Base-by-base conservation (phyloP, 1,140 invertebrate species). In the Camponotus vicinus region DNA sequence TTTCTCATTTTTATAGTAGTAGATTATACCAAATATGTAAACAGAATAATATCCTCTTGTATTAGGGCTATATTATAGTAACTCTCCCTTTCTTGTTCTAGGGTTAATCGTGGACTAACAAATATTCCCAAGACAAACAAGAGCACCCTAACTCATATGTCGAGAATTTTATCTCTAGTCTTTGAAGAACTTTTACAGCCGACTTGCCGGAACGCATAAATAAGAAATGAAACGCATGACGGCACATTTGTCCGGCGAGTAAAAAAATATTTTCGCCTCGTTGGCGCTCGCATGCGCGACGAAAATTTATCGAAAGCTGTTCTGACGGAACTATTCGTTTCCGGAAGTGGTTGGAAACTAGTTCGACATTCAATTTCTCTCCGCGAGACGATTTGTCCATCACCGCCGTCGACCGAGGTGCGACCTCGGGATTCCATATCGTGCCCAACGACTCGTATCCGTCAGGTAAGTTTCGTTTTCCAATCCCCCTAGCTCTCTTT, bases 341-440 rank as follows among this genome's bases (percentile, higher is more conserved):
- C 32, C 18, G 21, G 42, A 27, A 73, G 85, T 76, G 76, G 76
- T 86, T 69, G 78, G 87, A 88, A 83, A 87, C 78, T 78, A 86
- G 87, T 90, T 87, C 78, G 87, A 89, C 88, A 87, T 89, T 90
- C 85, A 87, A 90, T 89, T 87, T 87, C 89, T 89, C 88, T 89
- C 79, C 67, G 55, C 61, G 59, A 69, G 67, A 89, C 89, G 85
- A 89, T 90, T 90, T 86, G 88, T 89, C 89, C 89, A 87, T 89
- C 88, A 84, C 55, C 61, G 15, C 18, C 37, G 78, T 70, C 67
- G 87, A 76, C 42, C 71, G 55, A 61, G 80, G 84, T 75, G 75
- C 88, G 84, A 82, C 83, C 70, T 77, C 77, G 15, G 82, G 88
- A 80, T 89, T 89, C 82, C 87, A 89, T 89, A 89, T 89, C 88